A percentile compares a stretch with the other conserved stretches of the same genome.
Conservation (phyloP, 2,113 vertebrate species). For the Tursiops truncatus region DNA sequence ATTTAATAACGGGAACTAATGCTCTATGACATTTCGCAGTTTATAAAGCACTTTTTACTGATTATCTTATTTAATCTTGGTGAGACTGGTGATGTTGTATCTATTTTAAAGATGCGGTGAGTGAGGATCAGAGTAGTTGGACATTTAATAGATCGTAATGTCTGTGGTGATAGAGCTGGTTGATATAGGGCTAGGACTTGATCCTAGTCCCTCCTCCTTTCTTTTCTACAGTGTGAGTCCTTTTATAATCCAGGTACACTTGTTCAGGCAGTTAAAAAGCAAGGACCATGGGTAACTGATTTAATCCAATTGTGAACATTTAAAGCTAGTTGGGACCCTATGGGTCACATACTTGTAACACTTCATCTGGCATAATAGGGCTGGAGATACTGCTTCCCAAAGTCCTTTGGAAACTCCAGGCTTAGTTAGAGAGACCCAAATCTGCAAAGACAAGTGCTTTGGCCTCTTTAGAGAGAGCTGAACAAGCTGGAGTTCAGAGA, state of each 20-base stretch:
- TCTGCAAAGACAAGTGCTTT: not conserved
- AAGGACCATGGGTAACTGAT: not conserved
- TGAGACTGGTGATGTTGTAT: not conserved
- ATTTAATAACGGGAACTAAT: slow-evolving; percentile 48
- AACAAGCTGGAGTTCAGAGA: not conserved
- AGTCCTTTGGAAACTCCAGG: not conserved
- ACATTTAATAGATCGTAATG: not conserved
- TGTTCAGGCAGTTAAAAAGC: slow-evolving; percentile 3
- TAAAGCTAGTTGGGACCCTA: not conserved
- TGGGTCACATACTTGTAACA: not conserved
- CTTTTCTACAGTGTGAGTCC: not conserved
- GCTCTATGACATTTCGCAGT: not conserved
- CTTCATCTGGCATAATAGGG: not conserved
- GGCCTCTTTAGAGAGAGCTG: not conserved
- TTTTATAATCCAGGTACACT: slow-evolving; percentile 11
- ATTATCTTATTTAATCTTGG: slow-evolving; percentile 15
- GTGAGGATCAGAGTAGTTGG: not conserved
- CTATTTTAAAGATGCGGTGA: slow-evolving; percentile 30
- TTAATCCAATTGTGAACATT: not conserved
- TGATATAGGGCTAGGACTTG: not conserved
- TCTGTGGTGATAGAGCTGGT: not conserved
- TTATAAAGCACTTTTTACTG: slow-evolving; percentile 36
- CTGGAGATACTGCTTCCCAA: not conserved
- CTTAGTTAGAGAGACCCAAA: not conserved
- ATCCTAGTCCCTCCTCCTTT: not conserved